phyloP scores from a whole-genome alignment of 2,113 vertebrate species.

The Prolemur simus region DNA sequence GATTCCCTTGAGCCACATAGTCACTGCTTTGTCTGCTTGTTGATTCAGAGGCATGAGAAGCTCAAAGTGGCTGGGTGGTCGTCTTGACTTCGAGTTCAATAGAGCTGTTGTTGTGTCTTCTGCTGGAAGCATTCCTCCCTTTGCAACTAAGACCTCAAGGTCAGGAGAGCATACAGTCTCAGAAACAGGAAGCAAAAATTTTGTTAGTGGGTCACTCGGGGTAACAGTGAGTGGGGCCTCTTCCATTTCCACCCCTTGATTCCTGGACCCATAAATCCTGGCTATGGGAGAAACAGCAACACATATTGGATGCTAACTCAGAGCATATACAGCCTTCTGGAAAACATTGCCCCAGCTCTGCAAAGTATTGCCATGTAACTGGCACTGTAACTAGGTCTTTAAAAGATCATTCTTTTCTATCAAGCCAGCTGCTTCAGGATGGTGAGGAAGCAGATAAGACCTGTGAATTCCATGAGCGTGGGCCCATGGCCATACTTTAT shows the following conservation, averaged over 20 bases:
- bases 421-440: background rate
- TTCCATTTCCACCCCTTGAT: background rate
- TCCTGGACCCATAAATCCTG: background rate
- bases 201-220: background rate
- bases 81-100: background rate
- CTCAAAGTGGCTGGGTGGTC: background rate
- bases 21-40: background rate
- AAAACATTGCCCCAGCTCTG: background rate
- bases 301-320: background rate
- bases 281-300: background rate
- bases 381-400: background rate
- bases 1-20: background rate
- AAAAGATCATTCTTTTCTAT: background rate
- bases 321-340: background rate
- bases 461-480: too few species aligned
- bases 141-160: background rate
- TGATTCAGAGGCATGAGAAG: background rate
- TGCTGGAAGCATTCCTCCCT: background rate
- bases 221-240: background rate
- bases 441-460: too few species aligned
- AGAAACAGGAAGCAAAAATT: background rate
- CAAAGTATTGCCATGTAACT: background rate
- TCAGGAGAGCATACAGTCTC: background rate
- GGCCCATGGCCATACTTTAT: too few species aligned
- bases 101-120: background rate